Percentiles rank a stretch among this genome's conserved stretches.
These are phyloP conservation scores for Crocodylus rhombifer DNA, from an alignment of 2,797 vertebrate species.

Conservation along the genomic window DNA sequence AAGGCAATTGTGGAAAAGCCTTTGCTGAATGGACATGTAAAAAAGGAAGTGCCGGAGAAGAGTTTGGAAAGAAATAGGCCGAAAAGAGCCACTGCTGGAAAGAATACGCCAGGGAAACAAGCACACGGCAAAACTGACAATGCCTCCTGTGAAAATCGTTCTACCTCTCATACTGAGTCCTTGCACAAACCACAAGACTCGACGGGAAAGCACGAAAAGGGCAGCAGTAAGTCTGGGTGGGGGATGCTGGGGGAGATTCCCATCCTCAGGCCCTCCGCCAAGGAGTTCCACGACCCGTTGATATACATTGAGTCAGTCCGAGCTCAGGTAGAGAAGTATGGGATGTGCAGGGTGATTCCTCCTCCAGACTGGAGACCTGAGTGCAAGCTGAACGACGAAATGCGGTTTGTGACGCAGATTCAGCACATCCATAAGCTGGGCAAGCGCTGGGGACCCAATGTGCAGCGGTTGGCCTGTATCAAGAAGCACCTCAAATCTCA, in stretches of 20 bases:
- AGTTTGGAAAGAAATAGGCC: slow-evolving; percentile 93
- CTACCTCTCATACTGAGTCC: slow-evolving; percentile 92
- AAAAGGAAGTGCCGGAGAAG: slow-evolving; percentile 86
- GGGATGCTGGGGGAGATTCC: slow-evolving; percentile 91
- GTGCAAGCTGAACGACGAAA: slow-evolving; percentile 98
- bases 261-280: slow-evolving; percentile 88
- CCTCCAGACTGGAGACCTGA: slow-evolving; percentile 97
- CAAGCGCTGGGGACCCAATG: slow-evolving; percentile 98
- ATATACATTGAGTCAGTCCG: slow-evolving; percentile 94
- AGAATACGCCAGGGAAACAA: slow-evolving; percentile 93
- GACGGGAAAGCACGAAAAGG: slow-evolving; percentile 86
- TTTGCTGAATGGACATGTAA: slow-evolving; percentile 88
- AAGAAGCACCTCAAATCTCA: slow-evolving; percentile 99
- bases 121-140: slow-evolving; percentile 91
- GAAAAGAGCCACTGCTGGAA: slow-evolving; percentile 91
- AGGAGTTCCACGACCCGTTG: slow-evolving; percentile 98
- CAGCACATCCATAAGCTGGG: slow-evolving; percentile 99
- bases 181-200: slow-evolving; percentile 87
- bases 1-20: slow-evolving; percentile 87
- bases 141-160: slow-evolving; percentile 89
- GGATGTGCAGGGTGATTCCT: slow-evolving; percentile 95
- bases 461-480: slow-evolving; percentile 98
- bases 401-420: slow-evolving; percentile 98
- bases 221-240: slow-evolving; percentile 88
- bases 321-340: slow-evolving; percentile 92